phyloP scores from a whole-genome alignment of 2,113 vertebrate species.

The Ceyx melanurus region DNA sequence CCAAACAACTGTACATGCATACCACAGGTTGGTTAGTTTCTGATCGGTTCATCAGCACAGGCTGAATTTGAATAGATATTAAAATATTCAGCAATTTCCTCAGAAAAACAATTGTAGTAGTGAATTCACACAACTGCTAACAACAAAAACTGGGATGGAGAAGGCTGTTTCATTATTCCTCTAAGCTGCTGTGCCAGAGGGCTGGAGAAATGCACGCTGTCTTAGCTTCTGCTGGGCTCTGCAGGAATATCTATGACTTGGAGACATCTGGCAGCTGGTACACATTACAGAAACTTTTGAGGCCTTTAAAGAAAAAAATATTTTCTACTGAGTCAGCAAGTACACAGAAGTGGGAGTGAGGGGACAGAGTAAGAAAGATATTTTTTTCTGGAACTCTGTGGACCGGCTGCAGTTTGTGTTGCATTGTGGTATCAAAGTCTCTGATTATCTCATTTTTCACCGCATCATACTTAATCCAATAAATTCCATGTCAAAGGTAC shows the following conservation, averaged over 20 bases:
- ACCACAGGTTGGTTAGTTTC: neutral
- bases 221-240: neutral
- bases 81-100: neutral
- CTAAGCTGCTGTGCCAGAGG: neutral
- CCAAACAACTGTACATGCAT: fast-evolving
- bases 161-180: neutral
- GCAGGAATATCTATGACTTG: neutral
- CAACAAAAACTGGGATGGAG: neutral
- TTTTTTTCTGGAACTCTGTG: neutral
- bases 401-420: neutral
- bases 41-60: neutral
- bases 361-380: neutral
- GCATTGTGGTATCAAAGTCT: neutral
- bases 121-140: neutral
- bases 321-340: neutral
- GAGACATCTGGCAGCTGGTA: neutral
- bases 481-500: neutral
- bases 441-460: neutral
- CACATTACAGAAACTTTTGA: neutral
- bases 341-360: neutral
- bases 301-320: neutral
- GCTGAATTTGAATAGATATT: neutral
- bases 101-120: neutral
- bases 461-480: neutral
- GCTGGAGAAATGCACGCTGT: neutral